Evolutionary conservation across 2,888 invertebrate species (phyloP).

Genomic region (Miltochrista miniata): DNA sequence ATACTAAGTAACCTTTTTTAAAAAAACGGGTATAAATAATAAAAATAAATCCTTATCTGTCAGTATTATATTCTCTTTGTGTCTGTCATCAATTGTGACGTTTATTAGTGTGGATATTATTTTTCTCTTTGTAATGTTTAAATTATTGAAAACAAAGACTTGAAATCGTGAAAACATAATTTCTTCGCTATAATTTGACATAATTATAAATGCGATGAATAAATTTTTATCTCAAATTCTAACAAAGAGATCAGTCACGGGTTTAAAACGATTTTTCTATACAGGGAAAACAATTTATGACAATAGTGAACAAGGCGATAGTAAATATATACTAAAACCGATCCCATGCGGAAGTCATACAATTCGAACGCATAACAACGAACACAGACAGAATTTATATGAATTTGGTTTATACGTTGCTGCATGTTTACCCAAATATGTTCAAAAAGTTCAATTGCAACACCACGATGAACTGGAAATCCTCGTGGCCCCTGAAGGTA

Average conservation of each 20-base stretch:
- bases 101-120: no score
- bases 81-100: no score
- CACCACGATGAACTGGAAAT: slow-evolving; percentile 70
- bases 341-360: slow-evolving; percentile 53
- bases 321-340: slow-evolving; percentile 27
- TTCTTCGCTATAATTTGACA: background rate
- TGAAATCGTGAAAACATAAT: no score
- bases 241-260: background rate
- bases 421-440: slow-evolving; percentile 70
- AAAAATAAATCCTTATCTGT: no score
- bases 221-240: background rate
- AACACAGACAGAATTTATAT: slow-evolving; percentile 59
- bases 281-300: background rate
- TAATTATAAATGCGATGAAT: background rate
- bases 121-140: no score
- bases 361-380: slow-evolving; percentile 61
- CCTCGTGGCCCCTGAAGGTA: slow-evolving; percentile 64
- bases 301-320: background rate
- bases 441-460: slow-evolving; percentile 71
- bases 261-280: slow-evolving; percentile 7
- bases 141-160: no score
- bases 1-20: no score
- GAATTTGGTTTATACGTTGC: slow-evolving; percentile 74
- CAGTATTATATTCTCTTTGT: no score
- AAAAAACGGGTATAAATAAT: no score